A percentile compares a stretch with the other conserved stretches of the same genome.
Evolutionary conservation across 2,113 vertebrate genomes (phyloP).

Genomic region (Nettapus auritus): DNA sequence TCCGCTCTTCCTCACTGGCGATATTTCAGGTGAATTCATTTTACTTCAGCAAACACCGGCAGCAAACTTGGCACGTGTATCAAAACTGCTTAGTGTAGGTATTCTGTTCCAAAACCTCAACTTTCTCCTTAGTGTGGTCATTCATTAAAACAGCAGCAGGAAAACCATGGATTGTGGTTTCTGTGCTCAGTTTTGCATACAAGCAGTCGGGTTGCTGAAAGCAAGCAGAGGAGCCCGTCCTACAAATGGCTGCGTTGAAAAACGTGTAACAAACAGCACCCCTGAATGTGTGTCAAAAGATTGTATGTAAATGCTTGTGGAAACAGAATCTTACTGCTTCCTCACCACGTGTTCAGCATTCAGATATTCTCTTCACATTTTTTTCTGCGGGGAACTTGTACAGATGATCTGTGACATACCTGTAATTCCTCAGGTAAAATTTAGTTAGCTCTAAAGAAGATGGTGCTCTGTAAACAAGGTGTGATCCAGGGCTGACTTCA

Average conservation of each 20-base stretch:
- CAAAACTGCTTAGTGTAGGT: not conserved
- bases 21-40: not conserved
- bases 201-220: fast-evolving
- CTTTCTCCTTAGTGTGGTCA: not conserved
- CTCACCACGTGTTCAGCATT: not conserved
- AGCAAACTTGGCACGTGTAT: not conserved
- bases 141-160: not conserved
- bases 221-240: not conserved
- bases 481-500: not conserved
- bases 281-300: not conserved
- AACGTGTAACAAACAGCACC: fast-evolving
- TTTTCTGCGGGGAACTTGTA: not conserved
- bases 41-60: not conserved
- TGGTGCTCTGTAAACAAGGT: not conserved
- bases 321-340: fast-evolving
- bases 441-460: not conserved
- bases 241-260: not conserved
- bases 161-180: not conserved
- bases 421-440: not conserved
- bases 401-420: not conserved
- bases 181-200: not conserved
- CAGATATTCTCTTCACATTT: not conserved
- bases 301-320: not conserved
- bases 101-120: not conserved
- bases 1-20: not conserved